A percentile compares a stretch with the other conserved stretches of the same genome.
Evolutionary conservation across 2,888 invertebrate genomes (phyloP).

Genomic region (Malachius bipustulatus): DNA sequence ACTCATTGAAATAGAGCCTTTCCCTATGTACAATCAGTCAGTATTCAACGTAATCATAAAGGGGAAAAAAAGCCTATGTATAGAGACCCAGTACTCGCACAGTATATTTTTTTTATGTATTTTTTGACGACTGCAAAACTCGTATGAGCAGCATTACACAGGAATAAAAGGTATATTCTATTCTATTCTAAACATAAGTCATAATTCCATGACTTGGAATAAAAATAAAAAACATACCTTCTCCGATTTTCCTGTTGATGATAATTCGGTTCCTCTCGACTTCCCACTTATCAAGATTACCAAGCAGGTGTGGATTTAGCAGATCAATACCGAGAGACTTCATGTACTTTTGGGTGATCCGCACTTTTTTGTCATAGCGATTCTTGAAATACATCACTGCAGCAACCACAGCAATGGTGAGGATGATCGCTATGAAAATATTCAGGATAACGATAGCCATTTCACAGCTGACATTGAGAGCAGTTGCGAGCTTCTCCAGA

Average conservation of each 20-base stretch:
- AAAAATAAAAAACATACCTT: too few species aligned
- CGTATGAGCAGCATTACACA: too few species aligned
- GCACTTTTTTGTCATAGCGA: constrained; percentile 56
- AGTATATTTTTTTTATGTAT: too few species aligned
- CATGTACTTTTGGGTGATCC: constrained; percentile 54
- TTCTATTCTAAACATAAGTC: too few species aligned
- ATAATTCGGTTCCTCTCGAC: constrained; percentile 73
- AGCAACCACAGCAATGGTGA: constrained; percentile 43
- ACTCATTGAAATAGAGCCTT: too few species aligned
- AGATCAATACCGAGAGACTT: constrained; percentile 56
- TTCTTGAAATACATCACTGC: constrained; percentile 53
- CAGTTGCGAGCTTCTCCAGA: constrained; percentile 53
- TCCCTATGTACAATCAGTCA: too few species aligned
- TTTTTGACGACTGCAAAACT: too few species aligned
- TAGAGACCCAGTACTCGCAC: too few species aligned
- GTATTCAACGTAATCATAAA: too few species aligned
- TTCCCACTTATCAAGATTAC: constrained; percentile 74
- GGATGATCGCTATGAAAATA: constrained; percentile 45
- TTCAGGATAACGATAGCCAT: constrained; percentile 56
- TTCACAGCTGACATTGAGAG: constrained; percentile 60
- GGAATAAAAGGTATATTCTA: too few species aligned
- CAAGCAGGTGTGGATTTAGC: constrained; percentile 28
- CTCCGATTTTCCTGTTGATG: constrained; percentile 72
- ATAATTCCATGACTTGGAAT: too few species aligned
- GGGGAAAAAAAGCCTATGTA: too few species aligned